Conservation (phyloP, 2,888 invertebrate genomes). For the Plebejus anna region DNA sequence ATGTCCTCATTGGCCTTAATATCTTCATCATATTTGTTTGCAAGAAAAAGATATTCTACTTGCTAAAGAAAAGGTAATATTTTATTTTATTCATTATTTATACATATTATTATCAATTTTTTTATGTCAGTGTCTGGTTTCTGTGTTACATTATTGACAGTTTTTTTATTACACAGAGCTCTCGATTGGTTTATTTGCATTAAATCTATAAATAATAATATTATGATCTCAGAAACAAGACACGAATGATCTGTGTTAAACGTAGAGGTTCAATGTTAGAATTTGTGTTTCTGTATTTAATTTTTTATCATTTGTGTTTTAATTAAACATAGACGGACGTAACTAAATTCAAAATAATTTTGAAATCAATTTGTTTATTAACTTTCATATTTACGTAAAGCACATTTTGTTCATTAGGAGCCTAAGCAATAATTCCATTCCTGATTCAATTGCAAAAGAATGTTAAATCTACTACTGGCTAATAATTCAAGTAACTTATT, state of each 20-base stretch:
- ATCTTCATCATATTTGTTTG: constrained; percentile 88
- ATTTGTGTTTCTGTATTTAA: not conserved
- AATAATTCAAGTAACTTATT: not conserved
- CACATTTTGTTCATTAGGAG: constrained; percentile 21
- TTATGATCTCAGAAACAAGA: not conserved
- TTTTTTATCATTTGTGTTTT: too few species aligned
- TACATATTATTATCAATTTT: constrained; percentile 31
- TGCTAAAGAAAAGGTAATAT: constrained; percentile 80
- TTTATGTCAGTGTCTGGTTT: not conserved
- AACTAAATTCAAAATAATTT: not conserved
- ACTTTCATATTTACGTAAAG: not conserved
- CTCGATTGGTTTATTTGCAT: not conserved
- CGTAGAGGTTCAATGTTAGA: not conserved
- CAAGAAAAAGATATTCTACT: constrained; percentile 82
- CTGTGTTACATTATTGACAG: not conserved
- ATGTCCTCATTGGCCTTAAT: constrained; percentile 84
- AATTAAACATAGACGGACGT: not conserved
- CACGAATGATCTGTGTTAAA: not conserved
- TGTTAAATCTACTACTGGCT: not conserved
- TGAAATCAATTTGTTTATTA: not conserved
- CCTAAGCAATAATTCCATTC: constrained; percentile 3
- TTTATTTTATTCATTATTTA: constrained; percentile 40
- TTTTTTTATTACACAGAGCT: not conserved
- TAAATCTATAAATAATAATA: not conserved
- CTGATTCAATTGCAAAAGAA: not conserved